Evolutionary conservation across 2,113 vertebrate species (phyloP), one percentile per base, ranked within the genome.

Genomic region (Epinephelus fuscoguttatus): DNA sequence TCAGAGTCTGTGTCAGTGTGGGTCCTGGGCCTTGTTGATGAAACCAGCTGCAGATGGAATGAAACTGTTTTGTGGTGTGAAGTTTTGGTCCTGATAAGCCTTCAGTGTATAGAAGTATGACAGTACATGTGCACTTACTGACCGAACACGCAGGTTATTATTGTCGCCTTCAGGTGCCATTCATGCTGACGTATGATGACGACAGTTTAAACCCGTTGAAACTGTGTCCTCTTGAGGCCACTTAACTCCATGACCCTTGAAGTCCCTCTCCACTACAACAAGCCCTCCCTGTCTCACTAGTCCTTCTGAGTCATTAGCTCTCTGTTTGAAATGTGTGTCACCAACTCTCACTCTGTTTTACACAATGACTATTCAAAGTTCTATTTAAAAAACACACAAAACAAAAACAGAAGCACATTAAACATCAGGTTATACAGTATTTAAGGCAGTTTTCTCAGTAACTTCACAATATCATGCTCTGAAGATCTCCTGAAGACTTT

Each of bases 291-390:
- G 64, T 71, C 42, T 25, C 21, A 60, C 70, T 45, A 37, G 73
- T 71, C 63, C 53, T 81, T 66, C 74, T 66, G 69, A 71, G 47
- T 81, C 30, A 82, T 85, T 81, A 70, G 27, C 30, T 57, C 53
- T 70, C 18, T 30, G 59, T 49, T 55, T 27, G 40, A 55, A 23
- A 12, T 33, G 19, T 63, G 49, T 55, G n/a, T 61, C 60, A 25
- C 45, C 50, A 82, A 9, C 78, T 59, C 70, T 57, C 53, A 11
- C 33, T 74, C 17, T 53, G 56, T 55, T 40, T 50, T 19, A 68
- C 30, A 71, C 47, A 33, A 66, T 56, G 66, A 33, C 61, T 42
- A 12, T 19, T 57, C 42, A 14, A 47, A 68, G 25, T 27, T 53
- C 18, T 68, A 5, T 18, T 75, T 21, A 33, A 59, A 70, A 25